Conservation (phyloP, 2,113 vertebrate genomes). For the Bos javanicus region DNA sequence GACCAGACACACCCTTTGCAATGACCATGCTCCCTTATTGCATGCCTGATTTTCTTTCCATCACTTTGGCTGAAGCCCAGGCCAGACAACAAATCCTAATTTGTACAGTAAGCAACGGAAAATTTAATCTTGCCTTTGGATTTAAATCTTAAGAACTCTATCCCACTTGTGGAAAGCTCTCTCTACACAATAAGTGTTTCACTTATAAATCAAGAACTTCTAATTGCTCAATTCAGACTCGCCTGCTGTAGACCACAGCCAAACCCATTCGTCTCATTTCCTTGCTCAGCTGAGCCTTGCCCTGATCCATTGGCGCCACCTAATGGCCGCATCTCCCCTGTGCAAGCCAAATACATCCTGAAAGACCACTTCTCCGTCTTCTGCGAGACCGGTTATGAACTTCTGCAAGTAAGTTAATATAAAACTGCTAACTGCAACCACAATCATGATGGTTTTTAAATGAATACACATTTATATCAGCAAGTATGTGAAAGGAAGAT, state of each 20-base stretch:
- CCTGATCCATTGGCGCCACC: conserved; percentile 79
- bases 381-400: conserved; percentile 31
- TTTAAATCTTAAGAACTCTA: not conserved
- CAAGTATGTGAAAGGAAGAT: not conserved
- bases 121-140: not conserved
- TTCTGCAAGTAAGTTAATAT: conserved; percentile 43
- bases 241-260: not conserved
- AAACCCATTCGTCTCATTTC: not conserved
- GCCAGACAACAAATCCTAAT: not conserved
- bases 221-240: not conserved
- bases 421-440: fast-evolving
- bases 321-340: conserved; percentile 69
- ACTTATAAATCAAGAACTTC: not conserved
- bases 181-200: not conserved
- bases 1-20: fast-evolving
- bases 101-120: not conserved
- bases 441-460: fast-evolving
- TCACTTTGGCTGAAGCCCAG: not conserved
- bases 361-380: conserved; percentile 58
- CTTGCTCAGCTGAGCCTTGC: conserved; percentile 66
- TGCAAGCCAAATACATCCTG: conserved; percentile 55
- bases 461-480: fast-evolving
- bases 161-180: not conserved
- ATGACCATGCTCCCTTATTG: not conserved
- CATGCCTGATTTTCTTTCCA: not conserved